phyloP scores from a whole-genome alignment of 2,113 vertebrate genomes.

The Coregonus clupeaformis region DNA sequence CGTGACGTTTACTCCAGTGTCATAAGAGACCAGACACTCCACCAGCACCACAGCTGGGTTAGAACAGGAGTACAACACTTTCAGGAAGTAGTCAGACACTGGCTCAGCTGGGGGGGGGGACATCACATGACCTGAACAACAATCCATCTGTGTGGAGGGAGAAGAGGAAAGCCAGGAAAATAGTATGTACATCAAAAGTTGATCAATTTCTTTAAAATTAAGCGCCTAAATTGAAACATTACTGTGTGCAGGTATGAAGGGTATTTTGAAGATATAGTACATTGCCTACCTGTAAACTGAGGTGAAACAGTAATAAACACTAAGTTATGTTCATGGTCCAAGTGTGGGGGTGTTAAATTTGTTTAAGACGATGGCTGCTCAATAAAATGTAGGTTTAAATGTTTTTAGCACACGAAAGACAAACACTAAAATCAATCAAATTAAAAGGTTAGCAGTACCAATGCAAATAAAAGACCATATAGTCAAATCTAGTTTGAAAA shows the following conservation, averaged over 20 bases:
- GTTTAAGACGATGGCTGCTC: neutral
- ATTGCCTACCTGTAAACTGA: conserved; percentile 58
- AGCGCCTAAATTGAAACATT: neutral
- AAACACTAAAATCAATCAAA: neutral
- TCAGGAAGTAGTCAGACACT: conserved; percentile 44
- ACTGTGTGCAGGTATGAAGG: neutral
- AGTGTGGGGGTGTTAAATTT: neutral
- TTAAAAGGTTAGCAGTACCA: neutral
- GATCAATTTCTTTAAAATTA: too few relatives aligned
- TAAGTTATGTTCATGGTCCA: conserved; percentile 40
- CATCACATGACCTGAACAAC: conserved; percentile 46
- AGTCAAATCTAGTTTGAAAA: neutral
- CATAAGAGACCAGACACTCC: conserved; percentile 64
- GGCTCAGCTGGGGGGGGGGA: conserved; percentile 66
- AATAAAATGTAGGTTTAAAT: neutral
- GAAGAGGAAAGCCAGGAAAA: neutral
- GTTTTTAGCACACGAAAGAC: neutral
- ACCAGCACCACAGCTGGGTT: conserved; percentile 56
- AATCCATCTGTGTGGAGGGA: conserved; percentile 44
- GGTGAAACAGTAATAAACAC: conserved; percentile 40
- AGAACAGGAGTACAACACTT: conserved; percentile 74
- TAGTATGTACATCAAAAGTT: neutral
- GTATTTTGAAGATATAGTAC: neutral
- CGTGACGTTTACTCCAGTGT: conserved; percentile 46
- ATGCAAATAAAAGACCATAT: neutral